phyloP scores from a whole-genome alignment of 2,113 vertebrate genomes.

The Pampusana beccarii region DNA sequence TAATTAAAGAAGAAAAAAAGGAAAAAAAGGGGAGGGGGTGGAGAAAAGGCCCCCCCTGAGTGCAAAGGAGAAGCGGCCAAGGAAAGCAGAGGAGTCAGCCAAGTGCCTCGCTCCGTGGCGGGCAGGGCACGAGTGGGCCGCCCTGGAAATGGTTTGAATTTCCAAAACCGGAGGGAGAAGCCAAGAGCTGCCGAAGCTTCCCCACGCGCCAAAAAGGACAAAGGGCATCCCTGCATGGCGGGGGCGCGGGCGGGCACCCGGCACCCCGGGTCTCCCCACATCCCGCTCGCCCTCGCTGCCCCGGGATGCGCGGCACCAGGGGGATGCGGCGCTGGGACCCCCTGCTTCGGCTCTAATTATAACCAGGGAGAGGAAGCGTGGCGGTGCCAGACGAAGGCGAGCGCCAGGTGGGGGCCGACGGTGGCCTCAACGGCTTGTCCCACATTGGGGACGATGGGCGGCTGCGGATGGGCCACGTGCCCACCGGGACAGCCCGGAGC shows the following conservation, averaged over 20 bases:
- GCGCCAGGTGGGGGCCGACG: not conserved
- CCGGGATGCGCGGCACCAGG: accelerated
- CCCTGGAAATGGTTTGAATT: slow-evolving; percentile 64
- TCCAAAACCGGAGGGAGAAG: slow-evolving; percentile 63
- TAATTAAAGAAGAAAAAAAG: accelerated
- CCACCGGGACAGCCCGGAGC: accelerated
- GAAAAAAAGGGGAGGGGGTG: not conserved
- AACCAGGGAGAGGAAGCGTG: accelerated
- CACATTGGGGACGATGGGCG: accelerated
- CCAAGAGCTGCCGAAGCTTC: slow-evolving; percentile 52
- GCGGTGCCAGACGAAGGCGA: accelerated
- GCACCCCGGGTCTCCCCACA: not conserved
- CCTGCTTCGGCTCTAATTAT: accelerated
- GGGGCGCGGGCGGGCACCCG: not conserved
- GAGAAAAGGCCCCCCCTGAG: slow-evolving; percentile 6
- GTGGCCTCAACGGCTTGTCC: not conserved
- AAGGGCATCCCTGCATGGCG: slow-evolving; percentile 9
- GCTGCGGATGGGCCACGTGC: not conserved
- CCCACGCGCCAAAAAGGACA: slow-evolving; percentile 62
- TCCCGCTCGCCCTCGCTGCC: not conserved
- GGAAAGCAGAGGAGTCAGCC: slow-evolving; percentile 65
- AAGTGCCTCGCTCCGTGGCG: slow-evolving; percentile 57
- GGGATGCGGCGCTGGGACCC: accelerated
- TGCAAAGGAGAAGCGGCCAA: slow-evolving; percentile 23
- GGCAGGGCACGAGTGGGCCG: slow-evolving; percentile 55